Conservation (phyloP, 2,797 vertebrate species). For the Chromobotia macracanthus region DNA sequence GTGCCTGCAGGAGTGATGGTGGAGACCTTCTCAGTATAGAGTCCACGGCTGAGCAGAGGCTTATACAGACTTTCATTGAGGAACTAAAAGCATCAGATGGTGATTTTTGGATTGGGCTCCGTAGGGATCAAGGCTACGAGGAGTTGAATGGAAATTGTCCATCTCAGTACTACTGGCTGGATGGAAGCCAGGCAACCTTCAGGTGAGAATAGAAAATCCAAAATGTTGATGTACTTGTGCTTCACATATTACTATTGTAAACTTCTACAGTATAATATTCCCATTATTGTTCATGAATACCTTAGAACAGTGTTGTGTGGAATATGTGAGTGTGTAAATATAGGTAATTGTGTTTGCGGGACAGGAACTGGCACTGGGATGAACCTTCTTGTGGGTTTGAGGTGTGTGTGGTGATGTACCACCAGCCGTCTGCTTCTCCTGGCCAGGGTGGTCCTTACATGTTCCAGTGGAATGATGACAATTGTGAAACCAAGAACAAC, state of each 20-base stretch:
- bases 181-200: slow-evolving; percentile 80
- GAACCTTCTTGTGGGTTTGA: slow-evolving; percentile 95
- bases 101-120: slow-evolving; percentile 97
- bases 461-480: slow-evolving; percentile 98
- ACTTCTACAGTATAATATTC: background rate
- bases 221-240: background rate
- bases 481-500: slow-evolving; percentile 94
- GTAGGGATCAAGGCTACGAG: slow-evolving; percentile 76
- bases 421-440: slow-evolving; percentile 89
- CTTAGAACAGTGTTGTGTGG: background rate
- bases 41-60: slow-evolving; percentile 82
- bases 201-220: slow-evolving; percentile 64
- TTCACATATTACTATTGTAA: background rate
- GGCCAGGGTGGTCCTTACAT: slow-evolving; percentile 86
- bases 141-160: slow-evolving; percentile 80
- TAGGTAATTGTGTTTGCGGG: slow-evolving; percentile 20
- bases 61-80: slow-evolving; percentile 85
- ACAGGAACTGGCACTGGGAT: slow-evolving; percentile 94
- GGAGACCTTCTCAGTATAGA: slow-evolving; percentile 89
- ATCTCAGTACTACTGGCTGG: slow-evolving; percentile 86
- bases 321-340: background rate
- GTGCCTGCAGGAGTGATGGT: slow-evolving; percentile 82
- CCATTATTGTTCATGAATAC: background rate
- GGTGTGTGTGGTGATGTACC: slow-evolving; percentile 95
- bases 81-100: slow-evolving; percentile 87